Evolutionary conservation across 2,888 invertebrate species (phyloP).

Genomic region (Odontocolon sp.): DNA sequence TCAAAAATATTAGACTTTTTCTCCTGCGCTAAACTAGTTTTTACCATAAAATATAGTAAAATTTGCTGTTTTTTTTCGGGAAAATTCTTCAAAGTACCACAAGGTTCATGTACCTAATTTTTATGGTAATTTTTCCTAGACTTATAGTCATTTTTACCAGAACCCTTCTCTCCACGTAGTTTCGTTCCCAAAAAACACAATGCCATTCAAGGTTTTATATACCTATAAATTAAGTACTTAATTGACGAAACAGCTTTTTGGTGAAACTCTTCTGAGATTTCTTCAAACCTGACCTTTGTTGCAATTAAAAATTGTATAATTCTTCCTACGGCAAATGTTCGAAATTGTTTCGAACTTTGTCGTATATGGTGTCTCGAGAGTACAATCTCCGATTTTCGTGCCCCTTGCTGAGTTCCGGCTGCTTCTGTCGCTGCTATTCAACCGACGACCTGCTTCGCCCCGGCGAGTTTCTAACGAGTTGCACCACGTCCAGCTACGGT

Average conservation of each 20-base stretch:
- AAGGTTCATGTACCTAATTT: too few relatives aligned
- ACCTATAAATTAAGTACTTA: too few relatives aligned
- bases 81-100: too few relatives aligned
- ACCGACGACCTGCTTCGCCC: conserved; percentile 45
- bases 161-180: too few relatives aligned
- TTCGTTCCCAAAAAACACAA: too few relatives aligned
- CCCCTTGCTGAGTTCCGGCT: conserved; percentile 40
- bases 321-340: neutral
- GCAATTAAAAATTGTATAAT: conserved; percentile 47
- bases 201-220: too few relatives aligned
- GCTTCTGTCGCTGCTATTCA: conserved; percentile 45
- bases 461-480: conserved; percentile 52
- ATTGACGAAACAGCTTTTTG: neutral
- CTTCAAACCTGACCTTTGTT: conserved; percentile 3
- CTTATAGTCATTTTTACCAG: too few relatives aligned
- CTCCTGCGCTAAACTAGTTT: too few relatives aligned
- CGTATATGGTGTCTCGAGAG: conserved; percentile 36
- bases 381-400: conserved; percentile 58
- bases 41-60: too few relatives aligned
- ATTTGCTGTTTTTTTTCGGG: too few relatives aligned
- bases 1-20: too few relatives aligned
- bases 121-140: too few relatives aligned
- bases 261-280: neutral
- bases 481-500: neutral
- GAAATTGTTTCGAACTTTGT: conserved; percentile 48